Conservation (phyloP, 2,113 vertebrate genomes). For the Arvicanthis niloticus region DNA sequence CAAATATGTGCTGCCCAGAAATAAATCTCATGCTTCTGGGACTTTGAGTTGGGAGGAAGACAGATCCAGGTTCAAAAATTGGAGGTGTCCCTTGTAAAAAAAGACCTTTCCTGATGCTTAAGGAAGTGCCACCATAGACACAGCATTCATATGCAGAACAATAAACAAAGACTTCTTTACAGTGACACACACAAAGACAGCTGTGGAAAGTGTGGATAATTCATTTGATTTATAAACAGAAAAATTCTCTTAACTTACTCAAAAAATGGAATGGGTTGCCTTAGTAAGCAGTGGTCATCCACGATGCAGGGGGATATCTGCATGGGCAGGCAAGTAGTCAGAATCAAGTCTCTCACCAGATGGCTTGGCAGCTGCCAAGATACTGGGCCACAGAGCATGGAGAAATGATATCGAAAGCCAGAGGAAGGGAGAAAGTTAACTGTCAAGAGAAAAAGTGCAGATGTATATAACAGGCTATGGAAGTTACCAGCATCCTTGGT, state of each 20-base stretch:
- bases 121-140: not conserved
- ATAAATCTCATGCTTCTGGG: not conserved
- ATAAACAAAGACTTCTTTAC: not conserved
- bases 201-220: not conserved
- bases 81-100: not conserved
- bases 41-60: not conserved
- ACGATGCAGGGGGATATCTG: not conserved
- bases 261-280: not conserved
- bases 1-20: not conserved
- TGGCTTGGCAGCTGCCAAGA: not conserved
- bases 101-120: not conserved
- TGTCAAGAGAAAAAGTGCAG: not conserved
- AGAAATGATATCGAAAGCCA: slow-evolving; percentile 24
- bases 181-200: not conserved
- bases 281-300: not conserved
- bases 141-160: not conserved
- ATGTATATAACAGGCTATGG: not conserved
- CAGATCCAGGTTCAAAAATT: not conserved
- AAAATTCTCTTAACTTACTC: not conserved
- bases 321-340: slow-evolving; percentile 7
- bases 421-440: slow-evolving; percentile 22
- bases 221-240: not conserved
- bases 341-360: slow-evolving; percentile 18
- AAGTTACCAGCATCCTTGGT: slow-evolving; percentile 23
- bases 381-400: not conserved